These are phyloP conservation scores for Cichladusa arquata DNA, from an alignment of 2,113 vertebrate genomes.

Conservation along the genomic window DNA sequence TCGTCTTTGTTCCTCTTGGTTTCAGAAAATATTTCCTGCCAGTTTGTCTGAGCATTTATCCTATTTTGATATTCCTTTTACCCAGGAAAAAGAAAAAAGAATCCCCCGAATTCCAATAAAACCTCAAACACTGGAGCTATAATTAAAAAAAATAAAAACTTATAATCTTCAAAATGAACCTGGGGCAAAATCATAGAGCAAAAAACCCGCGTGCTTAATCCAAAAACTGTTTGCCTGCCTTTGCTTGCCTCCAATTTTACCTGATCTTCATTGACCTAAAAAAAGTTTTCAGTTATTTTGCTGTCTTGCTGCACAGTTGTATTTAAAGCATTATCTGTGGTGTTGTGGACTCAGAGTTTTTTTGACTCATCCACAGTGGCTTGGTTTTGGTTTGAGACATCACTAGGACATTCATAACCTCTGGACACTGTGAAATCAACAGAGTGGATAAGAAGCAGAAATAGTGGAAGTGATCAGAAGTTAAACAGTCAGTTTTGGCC, in stretches of 20 bases:
- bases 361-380: neutral
- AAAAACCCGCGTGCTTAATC: neutral
- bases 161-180: conserved; percentile 45
- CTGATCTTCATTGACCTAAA: neutral
- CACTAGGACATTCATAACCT: neutral
- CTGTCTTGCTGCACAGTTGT: neutral
- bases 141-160: conserved; percentile 27
- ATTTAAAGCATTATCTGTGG: neutral
- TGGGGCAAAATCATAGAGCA: conserved; percentile 18
- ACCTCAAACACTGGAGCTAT: conserved; percentile 17
- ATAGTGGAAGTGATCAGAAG: neutral
- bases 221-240: conserved; percentile 51
- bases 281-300: neutral
- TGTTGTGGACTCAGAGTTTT: neutral
- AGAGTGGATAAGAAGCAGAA: neutral
- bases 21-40: conserved; percentile 3
- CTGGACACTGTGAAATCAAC: neutral
- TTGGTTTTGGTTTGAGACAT: neutral
- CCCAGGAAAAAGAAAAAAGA: neutral
- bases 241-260: conserved; percentile 61
- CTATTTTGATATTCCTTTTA: neutral
- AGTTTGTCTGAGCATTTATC: neutral
- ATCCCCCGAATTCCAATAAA: neutral
- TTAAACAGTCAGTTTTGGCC: neutral
- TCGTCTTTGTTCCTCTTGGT: conserved; percentile 13